Evolutionary conservation across 2,113 vertebrate species (phyloP).

Genomic region (Pelvicachromis taeniatus): DNA sequence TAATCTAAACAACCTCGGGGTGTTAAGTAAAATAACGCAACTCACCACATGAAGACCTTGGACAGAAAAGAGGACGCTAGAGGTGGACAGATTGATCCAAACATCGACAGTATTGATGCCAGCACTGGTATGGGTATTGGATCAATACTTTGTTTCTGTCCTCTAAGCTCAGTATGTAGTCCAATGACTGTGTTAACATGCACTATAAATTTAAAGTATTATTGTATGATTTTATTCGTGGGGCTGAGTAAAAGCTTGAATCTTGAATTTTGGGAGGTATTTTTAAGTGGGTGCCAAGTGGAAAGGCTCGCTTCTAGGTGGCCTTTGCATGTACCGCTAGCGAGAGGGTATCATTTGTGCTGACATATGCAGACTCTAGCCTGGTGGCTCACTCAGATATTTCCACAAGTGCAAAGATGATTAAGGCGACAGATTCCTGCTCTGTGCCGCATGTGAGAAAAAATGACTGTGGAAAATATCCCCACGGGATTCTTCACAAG

Average conservation of each 20-base stretch:
- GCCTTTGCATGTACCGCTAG: neutral
- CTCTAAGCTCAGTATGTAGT: neutral
- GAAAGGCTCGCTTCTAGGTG: neutral
- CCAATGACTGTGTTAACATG: neutral
- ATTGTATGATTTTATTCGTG: neutral
- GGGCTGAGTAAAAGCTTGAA: neutral
- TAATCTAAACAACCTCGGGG: neutral
- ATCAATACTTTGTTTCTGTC: too few species aligned
- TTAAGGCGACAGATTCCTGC: neutral
- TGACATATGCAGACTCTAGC: neutral
- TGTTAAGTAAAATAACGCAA: neutral
- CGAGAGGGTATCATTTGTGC: neutral
- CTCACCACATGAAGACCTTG: neutral
- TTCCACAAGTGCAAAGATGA: neutral
- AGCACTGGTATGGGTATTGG: neutral
- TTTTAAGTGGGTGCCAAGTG: neutral
- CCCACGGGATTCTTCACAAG: neutral
- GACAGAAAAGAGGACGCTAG: accelerated
- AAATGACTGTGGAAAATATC: neutral
- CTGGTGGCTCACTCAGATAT: neutral
- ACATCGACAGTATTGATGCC: neutral
- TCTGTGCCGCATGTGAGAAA: neutral
- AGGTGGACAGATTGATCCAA: neutral
- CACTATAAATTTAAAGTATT: neutral
- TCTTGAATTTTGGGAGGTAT: neutral